Base-by-base conservation (phyloP, 1,140 invertebrate genomes). In the Calephelis nemesis region DNA sequence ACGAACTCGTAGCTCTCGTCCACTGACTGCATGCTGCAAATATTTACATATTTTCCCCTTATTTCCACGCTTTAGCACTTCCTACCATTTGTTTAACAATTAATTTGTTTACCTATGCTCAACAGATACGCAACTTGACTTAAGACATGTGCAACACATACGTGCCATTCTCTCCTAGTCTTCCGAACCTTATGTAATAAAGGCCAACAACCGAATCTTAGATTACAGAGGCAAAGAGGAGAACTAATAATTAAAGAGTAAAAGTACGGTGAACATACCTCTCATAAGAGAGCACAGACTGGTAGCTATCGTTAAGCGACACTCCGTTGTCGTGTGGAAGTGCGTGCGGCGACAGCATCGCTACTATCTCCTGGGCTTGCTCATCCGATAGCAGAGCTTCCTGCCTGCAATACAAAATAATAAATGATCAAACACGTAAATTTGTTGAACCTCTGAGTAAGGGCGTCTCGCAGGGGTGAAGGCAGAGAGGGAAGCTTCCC, bases 361-460 rank as follows among this genome's bases (percentile, higher is more conserved):
- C 94, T 73, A 95, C 95, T 72, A 97, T 96, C 93, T 97, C 96
- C 85, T 96, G 95, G 65, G 96, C 96, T 91, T 97, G 96, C 91
- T 97, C 96, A 83, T 97, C 96, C 54, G 96, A 96, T 77, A 97
- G 92, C 77, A 97, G 87, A 77, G 94, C 93, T 86, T 96, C 95
- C 94, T 96, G 94, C 87, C 95, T 95, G 90, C 10, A 48, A 62
- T 4, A 47, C 10, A 62, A 3, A 12, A 40, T 42, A 50, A n/a
- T 10, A 8, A 15, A 2, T 48, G 19, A 48, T 48, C 19, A 48
- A n/a, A 19, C 11, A 7, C 6, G 42, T 45, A 30, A 30, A 30
- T 30, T 30, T 30, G 30, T 30, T 30, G 1, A 30, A 30, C 30
- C 30, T 1, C 30, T 3, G 30, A 30, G 3, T 4, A 30, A 4